These are phyloP conservation scores for Labeo calbasu DNA, from an alignment of 2,797 vertebrate genomes.

Conservation along the genomic window DNA sequence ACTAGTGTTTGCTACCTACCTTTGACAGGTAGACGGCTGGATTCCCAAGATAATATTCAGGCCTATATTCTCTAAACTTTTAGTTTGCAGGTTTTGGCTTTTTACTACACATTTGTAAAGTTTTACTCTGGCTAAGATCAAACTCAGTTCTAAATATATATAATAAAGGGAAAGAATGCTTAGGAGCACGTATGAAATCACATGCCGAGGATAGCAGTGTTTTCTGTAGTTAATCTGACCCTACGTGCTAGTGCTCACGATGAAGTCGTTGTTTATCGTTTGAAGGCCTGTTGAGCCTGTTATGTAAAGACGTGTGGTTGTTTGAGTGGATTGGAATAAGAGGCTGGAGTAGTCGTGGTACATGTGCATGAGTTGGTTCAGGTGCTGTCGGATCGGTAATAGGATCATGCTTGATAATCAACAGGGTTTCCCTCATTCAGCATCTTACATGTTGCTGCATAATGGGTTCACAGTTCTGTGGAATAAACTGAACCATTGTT, in stretches of 20 bases:
- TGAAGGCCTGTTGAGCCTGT: slow-evolving; percentile 25
- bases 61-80: neutral
- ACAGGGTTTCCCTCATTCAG: slow-evolving; percentile 39
- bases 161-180: neutral
- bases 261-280: slow-evolving; percentile 37
- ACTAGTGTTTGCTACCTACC: neutral
- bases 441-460: neutral
- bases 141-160: neutral
- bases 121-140: neutral
- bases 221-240: slow-evolving; percentile 22
- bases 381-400: slow-evolving; percentile 51
- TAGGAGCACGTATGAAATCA: neutral
- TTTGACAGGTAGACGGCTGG: neutral
- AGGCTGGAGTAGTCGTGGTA: slow-evolving; percentile 26
- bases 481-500: slow-evolving; percentile 24
- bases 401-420: slow-evolving; percentile 46
- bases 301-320: slow-evolving; percentile 53
- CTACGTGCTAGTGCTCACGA: slow-evolving; percentile 23
- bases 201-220: slow-evolving; percentile 1
- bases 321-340: slow-evolving; percentile 43
- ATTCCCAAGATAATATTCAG: neutral
- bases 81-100: neutral
- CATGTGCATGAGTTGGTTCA: slow-evolving; percentile 40
- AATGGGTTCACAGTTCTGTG: neutral
- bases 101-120: neutral